Percentiles rank a stretch among this genome's conserved stretches.
These are phyloP conservation scores for Taeniopygia guttata DNA, from an alignment of 2,797 vertebrate species.

Conservation along the genomic window DNA sequence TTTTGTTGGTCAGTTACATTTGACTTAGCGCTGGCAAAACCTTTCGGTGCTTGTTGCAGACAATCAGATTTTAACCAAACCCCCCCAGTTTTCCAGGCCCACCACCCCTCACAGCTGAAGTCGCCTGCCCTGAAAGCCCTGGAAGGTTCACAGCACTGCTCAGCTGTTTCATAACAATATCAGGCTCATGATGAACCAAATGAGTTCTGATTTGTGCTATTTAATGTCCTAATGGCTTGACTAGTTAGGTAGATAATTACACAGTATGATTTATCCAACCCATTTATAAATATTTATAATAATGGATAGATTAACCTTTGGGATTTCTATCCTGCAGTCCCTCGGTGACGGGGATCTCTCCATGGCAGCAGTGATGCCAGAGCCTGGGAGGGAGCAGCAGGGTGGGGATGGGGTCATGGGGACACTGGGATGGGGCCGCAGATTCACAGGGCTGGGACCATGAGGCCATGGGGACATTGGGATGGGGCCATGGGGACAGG, in stretches of 20 bases:
- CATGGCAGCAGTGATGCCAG: rapidly evolving
- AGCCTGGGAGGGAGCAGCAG: background rate
- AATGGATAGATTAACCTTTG: slow-evolving; percentile 76
- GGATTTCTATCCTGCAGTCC: slow-evolving; percentile 56
- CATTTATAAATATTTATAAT: slow-evolving; percentile 78
- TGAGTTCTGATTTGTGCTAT: slow-evolving; percentile 73
- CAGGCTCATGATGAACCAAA: slow-evolving; percentile 69
- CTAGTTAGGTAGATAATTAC: slow-evolving; percentile 75
- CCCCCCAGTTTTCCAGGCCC: background rate
- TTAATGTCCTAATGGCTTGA: slow-evolving; percentile 74
- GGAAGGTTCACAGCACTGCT: slow-evolving; percentile 53
- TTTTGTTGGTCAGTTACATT: background rate
- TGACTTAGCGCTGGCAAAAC: background rate
- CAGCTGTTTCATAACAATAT: slow-evolving; percentile 68
- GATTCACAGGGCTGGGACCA: background rate
- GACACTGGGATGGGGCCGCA: background rate
- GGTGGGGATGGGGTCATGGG: background rate
- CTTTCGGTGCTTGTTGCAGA: background rate
- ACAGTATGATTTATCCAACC: slow-evolving; percentile 74
- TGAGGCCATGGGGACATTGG: background rate
- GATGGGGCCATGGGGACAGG: background rate
- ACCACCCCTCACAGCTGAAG: background rate
- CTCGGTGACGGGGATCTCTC: slow-evolving; percentile 19
- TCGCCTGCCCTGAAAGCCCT: background rate
- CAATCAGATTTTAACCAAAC: background rate